Base-by-base conservation (phyloP, 2,888 invertebrate species). In the Rhyacophila evoluta region DNA sequence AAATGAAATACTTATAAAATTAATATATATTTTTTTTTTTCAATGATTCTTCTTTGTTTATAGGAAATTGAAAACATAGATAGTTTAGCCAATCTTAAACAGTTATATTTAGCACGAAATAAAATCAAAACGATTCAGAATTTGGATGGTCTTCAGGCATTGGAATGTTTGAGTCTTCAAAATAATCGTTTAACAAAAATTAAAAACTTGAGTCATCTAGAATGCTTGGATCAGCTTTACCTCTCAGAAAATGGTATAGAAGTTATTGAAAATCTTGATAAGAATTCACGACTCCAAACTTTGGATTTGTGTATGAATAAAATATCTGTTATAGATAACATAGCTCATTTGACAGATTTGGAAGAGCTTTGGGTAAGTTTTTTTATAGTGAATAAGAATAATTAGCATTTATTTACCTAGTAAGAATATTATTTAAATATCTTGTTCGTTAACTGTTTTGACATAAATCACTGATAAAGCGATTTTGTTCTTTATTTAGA, bases 321-420 rank as follows among this genome's bases (percentile, higher is more conserved):
- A 85, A 94, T 99, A 25, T 92, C 93, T 38, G 89, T 87, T 1
- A 93, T 99, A 82, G 92, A 94, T 81, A 96, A 97, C 85, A 86
- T 99, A 10, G 87, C 89, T 10, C 94, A 95, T 86, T 91, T 99
- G 84, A 85, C 84, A 1, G 89, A 93, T n/a, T 89, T 99, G 82
- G 94, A 97, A 85, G 99, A 99, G 87, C 92, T 99, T 84, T 99
- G 99, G 99, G 97, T 98, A 88, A 90, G 90, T 84, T 55, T 33
- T 33, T 2, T 33, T n/a, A n/a, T n/a, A n/a, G n/a, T n/a, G n/a
- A n/a, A n/a, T n/a, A n/a, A n/a, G n/a, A n/a, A n/a, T n/a, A n/a
- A n/a, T n/a, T n/a, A n/a, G n/a, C n/a, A n/a, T n/a, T n/a, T n/a
- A n/a, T n/a, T n/a, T n/a, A n/a, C n/a, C n/a, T n/a, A n/a, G n/a